Evolutionary conservation across 2,113 vertebrate species (phyloP), one percentile per base, ranked within the genome.

Genomic region (Cryptomyrus ogoouensis): DNA sequence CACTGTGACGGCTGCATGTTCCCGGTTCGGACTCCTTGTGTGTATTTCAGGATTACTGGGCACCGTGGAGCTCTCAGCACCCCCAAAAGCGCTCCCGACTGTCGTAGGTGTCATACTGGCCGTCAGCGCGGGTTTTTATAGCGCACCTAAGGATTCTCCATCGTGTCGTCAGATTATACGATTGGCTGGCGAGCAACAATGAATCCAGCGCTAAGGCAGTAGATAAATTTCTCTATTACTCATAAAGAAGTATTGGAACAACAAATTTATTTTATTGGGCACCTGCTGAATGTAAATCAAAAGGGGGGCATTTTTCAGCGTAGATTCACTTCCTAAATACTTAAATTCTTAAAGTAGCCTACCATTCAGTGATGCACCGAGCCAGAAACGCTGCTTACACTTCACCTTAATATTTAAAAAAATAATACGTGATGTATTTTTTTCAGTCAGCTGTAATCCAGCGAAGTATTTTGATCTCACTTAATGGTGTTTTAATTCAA

Each of bases 121-220:
- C 97, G 96, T 96, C 96, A 96, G 96, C 96, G 94, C 96, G 94
- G 95, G 97, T 97, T 98, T 97, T 98, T 99, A 99, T 99, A 99
- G 97, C 95, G 95, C 96, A 95, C 96, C 96, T 97, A 97, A 95
- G 95, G 96, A 96, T 96, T 96, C 96, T 97, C 97, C 95, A 90
- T 94, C 96, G 94, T 98, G 97, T 97, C 97, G 97, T 98, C 97
- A 96, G 96, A 97, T 93, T 94, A 96, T 91, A 96, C 92, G 97
- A 99, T 99, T 99, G 98, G 98, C 96, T 98, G 96, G 94, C 95
- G 94, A 95, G 95, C 96, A 96, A 98, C 97, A 97, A 98, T 97
- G 97, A 97, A 97, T 97, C 96, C 97, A 94, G 95, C 96, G 96
- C 97, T 97, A 96, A 96, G 96, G 96, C 96, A 95, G 95, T 96